These are phyloP conservation scores for Acanthurus tractus DNA, from an alignment of 2,797 vertebrate genomes.

Conservation along the genomic window DNA sequence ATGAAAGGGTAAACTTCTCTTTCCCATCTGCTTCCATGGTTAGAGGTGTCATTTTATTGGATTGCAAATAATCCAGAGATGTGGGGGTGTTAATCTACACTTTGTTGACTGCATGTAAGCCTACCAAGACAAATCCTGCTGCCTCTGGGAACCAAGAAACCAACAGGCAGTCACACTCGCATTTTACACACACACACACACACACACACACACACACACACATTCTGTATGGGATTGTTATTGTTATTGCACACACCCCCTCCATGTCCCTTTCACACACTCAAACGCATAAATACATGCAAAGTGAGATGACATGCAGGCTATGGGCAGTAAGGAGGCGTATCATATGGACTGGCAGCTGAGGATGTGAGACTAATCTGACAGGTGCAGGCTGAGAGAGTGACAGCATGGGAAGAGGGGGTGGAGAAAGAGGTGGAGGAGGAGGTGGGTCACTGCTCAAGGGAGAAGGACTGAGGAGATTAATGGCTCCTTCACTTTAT, in stretches of 20 bases:
- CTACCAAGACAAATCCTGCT: conserved; percentile 10
- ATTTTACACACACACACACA: background rate
- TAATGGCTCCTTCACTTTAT: conserved; percentile 53
- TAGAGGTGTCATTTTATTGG: conserved; percentile 12
- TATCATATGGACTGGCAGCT: conserved; percentile 78
- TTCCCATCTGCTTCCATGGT: background rate
- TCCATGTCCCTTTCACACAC: conserved; percentile 28
- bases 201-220: background rate
- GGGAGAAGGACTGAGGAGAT: conserved; percentile 61
- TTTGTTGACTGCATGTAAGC: background rate
- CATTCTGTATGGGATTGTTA: conserved; percentile 12
- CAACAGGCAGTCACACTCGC: background rate
- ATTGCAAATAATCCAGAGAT: conserved; percentile 22
- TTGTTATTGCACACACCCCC: background rate
- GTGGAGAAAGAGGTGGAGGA: conserved; percentile 34
- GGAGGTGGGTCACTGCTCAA: conserved; percentile 51
- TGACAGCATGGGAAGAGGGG: conserved; percentile 75
- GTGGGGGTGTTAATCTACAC: conserved; percentile 15
- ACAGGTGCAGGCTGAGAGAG: conserved; percentile 80
- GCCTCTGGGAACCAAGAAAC: conserved; percentile 18
- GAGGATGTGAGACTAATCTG: conserved; percentile 79
- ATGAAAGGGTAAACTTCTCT: background rate
- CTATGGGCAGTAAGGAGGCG: conserved; percentile 60
- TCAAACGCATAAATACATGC: conserved; percentile 60
- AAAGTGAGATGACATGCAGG: conserved; percentile 55